These are phyloP conservation scores for Mesoligia furuncula DNA, from an alignment of 2,888 invertebrate genomes.

Conservation along the genomic window DNA sequence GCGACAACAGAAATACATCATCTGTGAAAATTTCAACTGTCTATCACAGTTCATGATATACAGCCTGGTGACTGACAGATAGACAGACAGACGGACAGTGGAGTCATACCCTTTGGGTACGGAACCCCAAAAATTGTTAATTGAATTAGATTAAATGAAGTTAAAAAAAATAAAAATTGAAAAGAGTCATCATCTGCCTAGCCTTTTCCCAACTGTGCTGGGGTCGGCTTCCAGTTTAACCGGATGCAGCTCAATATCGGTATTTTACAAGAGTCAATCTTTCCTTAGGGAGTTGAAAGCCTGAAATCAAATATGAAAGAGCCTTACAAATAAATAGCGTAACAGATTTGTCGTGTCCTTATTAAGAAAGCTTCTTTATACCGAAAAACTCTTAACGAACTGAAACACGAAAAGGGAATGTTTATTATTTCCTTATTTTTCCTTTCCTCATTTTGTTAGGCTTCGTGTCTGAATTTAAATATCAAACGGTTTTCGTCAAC, in stretches of 20 bases:
- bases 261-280: background rate
- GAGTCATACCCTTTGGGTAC: too few species aligned
- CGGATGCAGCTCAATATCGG: too few species aligned
- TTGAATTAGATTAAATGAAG: background rate
- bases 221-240: too few species aligned
- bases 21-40: too few species aligned
- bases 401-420: slow-evolving; percentile 22
- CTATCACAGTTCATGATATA: too few species aligned
- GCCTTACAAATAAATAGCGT: slow-evolving; percentile 15
- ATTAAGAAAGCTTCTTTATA: slow-evolving; percentile 7
- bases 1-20: too few species aligned
- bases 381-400: slow-evolving; percentile 12
- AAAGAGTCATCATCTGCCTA: too few species aligned
- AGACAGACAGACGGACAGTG: too few species aligned
- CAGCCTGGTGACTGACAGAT: too few species aligned
- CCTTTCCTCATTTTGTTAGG: slow-evolving; percentile 40
- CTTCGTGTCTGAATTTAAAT: slow-evolving; percentile 32
- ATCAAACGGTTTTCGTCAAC: slow-evolving; percentile 38
- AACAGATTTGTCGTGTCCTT: slow-evolving; percentile 23
- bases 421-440: slow-evolving; percentile 13
- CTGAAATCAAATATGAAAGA: slow-evolving; percentile 11
- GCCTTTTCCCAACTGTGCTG: too few species aligned
- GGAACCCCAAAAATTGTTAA: background rate
- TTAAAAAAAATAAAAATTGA: too few species aligned
- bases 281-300: background rate